Evolutionary conservation across 2,888 invertebrate species (phyloP).

Genomic region (Tortricodes alternella): DNA sequence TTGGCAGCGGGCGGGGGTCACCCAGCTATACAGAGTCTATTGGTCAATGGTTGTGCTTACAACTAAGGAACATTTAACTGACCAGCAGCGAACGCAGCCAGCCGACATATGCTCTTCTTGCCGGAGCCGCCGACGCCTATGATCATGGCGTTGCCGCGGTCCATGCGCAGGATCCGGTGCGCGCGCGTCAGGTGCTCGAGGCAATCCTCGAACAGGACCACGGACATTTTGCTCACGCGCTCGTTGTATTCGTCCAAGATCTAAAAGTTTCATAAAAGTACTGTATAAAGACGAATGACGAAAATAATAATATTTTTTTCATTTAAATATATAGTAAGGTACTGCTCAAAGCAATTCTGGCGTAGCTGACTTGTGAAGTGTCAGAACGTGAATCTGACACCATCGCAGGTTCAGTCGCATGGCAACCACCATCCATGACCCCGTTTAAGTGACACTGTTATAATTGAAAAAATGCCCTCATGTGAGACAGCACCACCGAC

Average conservation of each 20-base stretch:
- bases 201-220: constrained; percentile 96
- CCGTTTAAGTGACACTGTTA: no score
- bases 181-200: constrained; percentile 94
- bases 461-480: no score
- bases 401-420: no score
- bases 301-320: no score
- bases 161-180: constrained; percentile 92
- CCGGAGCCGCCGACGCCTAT: constrained; percentile 96
- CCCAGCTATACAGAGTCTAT: not conserved
- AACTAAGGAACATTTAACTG: no score
- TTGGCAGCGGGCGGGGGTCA: no score
- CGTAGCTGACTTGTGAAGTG: no score
- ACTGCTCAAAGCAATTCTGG: no score
- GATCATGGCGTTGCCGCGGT: constrained; percentile 91
- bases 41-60: not conserved
- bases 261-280: constrained; percentile 54
- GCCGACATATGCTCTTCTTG: constrained; percentile 90
- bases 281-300: not conserved
- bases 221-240: constrained; percentile 86
- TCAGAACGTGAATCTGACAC: no score
- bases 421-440: no score
- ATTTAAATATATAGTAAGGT: no score
- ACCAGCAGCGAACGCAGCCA: constrained; percentile 93
- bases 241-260: constrained; percentile 94
- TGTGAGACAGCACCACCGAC: no score